phyloP scores from a whole-genome alignment of 2,797 vertebrate genomes.

The Spatula clypeata region DNA sequence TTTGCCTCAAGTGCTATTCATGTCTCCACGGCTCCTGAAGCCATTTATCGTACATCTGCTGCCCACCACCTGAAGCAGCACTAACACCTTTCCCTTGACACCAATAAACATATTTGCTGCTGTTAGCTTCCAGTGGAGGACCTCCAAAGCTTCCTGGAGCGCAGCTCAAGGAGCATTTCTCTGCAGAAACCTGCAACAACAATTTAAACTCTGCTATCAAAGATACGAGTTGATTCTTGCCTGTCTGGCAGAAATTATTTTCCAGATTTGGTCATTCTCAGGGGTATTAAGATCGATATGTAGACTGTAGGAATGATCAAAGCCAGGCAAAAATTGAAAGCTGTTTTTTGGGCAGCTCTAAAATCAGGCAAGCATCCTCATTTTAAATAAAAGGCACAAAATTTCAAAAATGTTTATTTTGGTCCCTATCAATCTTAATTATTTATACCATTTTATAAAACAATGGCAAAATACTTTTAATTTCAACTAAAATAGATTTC shows the following conservation, averaged over 20 bases:
- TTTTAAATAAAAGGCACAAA: not conserved
- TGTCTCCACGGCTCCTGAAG: not conserved
- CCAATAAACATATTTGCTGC: not conserved
- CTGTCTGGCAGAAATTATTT: not conserved
- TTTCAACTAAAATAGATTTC: not conserved
- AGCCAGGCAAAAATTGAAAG: not conserved
- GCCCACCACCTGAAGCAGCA: not conserved
- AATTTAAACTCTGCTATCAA: not conserved
- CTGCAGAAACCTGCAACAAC: not conserved
- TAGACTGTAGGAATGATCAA: not conserved
- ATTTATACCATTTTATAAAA: not conserved
- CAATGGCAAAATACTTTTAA: not conserved
- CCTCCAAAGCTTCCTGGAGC: not conserved
- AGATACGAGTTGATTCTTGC: not conserved
- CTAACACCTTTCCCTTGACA: not conserved
- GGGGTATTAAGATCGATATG: not conserved
- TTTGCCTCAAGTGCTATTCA: not conserved
- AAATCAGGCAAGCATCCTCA: not conserved
- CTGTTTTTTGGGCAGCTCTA: not conserved
- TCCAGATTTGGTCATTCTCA: not conserved
- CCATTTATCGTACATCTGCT: not conserved
- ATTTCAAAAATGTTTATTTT: rapidly evolving
- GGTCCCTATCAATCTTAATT: not conserved
- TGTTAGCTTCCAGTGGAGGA: not conserved
- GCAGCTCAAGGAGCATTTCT: not conserved